Base-by-base conservation (phyloP, 2,888 invertebrate species). In the Shargacucullia verbasci region DNA sequence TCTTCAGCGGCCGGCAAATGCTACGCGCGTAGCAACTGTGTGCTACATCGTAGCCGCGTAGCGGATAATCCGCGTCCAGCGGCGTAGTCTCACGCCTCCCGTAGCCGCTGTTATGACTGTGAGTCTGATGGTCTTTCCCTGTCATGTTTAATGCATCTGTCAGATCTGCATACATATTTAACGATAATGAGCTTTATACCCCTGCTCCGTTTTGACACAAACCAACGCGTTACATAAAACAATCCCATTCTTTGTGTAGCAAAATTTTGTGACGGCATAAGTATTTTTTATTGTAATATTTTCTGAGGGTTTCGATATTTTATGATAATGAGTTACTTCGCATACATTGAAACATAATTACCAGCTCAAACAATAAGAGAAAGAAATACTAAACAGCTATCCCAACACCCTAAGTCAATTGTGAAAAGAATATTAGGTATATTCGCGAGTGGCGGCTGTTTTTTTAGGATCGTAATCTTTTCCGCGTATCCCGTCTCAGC, bases 391-490 rank as follows among this genome's bases (percentile, higher is more conserved):
- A 81, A 83, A 79, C 79, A 80, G 76, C 75, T 82, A 62, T 50
- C 39, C 74, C 71, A 69, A 74, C 76, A 78, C 79, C 80, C 82
- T 83, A 87, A 90, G 84, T 87, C 86, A 88, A 87, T 87, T 83
- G 85, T 73, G 80, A 78, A 83, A 87, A 83, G 89, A 88, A 88
- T 89, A 90, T 90, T 87, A 90, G 84, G 84, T 89, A 86, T 88
- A 89, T 87, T 88, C 85, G 84, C 84, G 82, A 88, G 87, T 89
- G 87, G 86, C 85, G 84, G 84, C 86, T 94, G 91, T 94, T 94
- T 94, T 94, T 92, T 94, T 94, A 94, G 94, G 94, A 94, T 90
- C 88, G 88, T 92, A 94, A 94, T 94, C 93, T 93, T 91, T 87
- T 84, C 82, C 82, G 84, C 87, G 90, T 88, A 93, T 92, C 93